These are phyloP conservation scores for Scalopus aquaticus DNA, from an alignment of 2,113 vertebrate genomes.

Conservation along the genomic window DNA sequence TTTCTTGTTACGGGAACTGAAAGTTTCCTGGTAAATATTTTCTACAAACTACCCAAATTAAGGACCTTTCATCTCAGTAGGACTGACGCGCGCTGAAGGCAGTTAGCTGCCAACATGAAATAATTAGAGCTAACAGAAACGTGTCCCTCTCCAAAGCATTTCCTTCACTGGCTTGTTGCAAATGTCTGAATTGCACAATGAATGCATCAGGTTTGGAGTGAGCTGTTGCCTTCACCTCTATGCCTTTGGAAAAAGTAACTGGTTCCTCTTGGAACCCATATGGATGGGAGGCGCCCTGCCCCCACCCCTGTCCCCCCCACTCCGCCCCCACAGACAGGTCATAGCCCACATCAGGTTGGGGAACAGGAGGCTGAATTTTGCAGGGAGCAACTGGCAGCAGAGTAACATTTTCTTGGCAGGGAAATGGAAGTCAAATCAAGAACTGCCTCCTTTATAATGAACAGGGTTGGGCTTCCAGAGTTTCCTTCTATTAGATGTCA, in stretches of 20 bases:
- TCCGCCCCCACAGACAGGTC: too few relatives aligned
- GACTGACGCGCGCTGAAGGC: not conserved
- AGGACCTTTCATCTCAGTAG: not conserved
- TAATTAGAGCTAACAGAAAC: not conserved
- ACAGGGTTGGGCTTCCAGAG: not conserved
- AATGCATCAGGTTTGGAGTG: not conserved
- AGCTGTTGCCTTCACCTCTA: not conserved
- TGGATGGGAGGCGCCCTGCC: too few relatives aligned
- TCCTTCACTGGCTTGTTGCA: not conserved
- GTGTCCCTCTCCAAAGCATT: not conserved
- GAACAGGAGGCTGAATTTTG: not conserved
- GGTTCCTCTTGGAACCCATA: not conserved
- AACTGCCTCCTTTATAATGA: not conserved
- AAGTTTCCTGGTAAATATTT: constrained; percentile 33
- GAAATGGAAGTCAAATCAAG: not conserved
- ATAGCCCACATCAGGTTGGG: too few relatives aligned
- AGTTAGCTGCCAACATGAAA: not conserved
- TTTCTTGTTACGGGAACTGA: not conserved
- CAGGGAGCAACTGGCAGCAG: not conserved
- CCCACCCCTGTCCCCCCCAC: too few relatives aligned
- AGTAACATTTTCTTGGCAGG: not conserved
- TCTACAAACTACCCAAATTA: not conserved
- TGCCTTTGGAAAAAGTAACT: not conserved
- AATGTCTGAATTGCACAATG: not conserved
- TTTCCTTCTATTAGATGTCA: not conserved